Base-by-base conservation (phyloP, 2,797 vertebrate genomes). In the Rhinichthys osculus region DNA sequence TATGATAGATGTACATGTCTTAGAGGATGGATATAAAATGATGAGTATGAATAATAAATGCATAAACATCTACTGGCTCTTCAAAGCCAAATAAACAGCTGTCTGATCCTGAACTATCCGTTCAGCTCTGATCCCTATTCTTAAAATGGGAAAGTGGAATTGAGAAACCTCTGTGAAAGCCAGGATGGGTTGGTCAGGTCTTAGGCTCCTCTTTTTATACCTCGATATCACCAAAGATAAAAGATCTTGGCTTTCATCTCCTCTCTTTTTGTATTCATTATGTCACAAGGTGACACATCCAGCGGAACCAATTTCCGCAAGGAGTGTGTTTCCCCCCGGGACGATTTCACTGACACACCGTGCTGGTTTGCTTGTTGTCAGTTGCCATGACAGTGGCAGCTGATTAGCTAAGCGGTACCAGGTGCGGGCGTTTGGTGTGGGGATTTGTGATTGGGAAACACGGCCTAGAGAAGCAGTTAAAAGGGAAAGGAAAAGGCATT, bases 221-320 rank as follows among this genome's bases (percentile, higher is more conserved):
- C n/a, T 42, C n/a, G 2, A 78, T 50, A 76, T 83, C 42, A 35
- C 71, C 9, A 50, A 76, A 83, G 82, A 83, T 84, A 84, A 84
- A 84, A 78, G 62, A 67, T 78, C 62, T 78, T 57, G 42, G 82
- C 82, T 83, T 87, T 87, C 82, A 84, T 87, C 86, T 69, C 19
- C 7, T 42, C 71, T 81, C 62, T 47, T 84, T 86, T 81, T 81
- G 67, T 77, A 71, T 76, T 69, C 50, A 81, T 81, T n/a, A n/a
- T n/a, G n/a, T n/a, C n/a, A n/a, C n/a, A n/a, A n/a, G n/a, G n/a
- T n/a, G n/a, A n/a, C n/a, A n/a, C n/a, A n/a, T n/a, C n/a, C n/a
- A n/a, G n/a, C n/a, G n/a, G n/a, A n/a, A n/a, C n/a, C n/a, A n/a
- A n/a, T n/a, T n/a, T n/a, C n/a, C n/a, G n/a, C n/a, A n/a, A n/a